Evolutionary conservation across 1,140 invertebrate species (phyloP).

Genomic region (Frieseomelitta varia): DNA sequence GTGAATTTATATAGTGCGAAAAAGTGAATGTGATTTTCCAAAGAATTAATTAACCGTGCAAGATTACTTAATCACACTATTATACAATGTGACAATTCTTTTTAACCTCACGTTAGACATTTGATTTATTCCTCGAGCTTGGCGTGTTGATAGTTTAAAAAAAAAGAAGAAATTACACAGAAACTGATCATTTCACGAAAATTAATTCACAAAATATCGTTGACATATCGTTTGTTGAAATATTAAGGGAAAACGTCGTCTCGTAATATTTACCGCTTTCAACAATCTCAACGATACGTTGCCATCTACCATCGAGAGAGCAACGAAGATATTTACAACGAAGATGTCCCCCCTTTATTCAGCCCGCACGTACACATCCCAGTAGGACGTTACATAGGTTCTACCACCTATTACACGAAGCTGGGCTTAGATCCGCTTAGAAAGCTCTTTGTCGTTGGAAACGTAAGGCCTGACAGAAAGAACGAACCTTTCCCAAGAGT

Average conservation of each 20-base stretch:
- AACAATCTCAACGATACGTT: not conserved
- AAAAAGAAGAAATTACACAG: no score
- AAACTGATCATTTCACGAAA: not conserved
- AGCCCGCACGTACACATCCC: not conserved
- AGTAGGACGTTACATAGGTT: not conserved
- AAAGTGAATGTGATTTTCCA: no score
- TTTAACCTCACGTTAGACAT: no score
- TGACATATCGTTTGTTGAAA: not conserved
- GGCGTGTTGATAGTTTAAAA: no score
- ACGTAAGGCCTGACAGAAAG: constrained; percentile 23
- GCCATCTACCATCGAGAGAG: not conserved
- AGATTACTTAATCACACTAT: no score
- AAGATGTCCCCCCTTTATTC: not conserved
- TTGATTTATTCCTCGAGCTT: no score
- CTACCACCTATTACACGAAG: not conserved
- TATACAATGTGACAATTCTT: no score
- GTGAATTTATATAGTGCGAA: no score
- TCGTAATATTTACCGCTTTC: not conserved
- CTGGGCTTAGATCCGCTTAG: constrained; percentile 42
- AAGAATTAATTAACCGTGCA: no score
- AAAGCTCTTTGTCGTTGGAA: constrained; percentile 25
- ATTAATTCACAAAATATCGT: not conserved
- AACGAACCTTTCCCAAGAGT: not conserved
- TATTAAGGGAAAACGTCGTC: not conserved
- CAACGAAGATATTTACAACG: not conserved